These are phyloP conservation scores for Limnephilus auricula DNA, from an alignment of 2,888 invertebrate species.

Conservation along the genomic window DNA sequence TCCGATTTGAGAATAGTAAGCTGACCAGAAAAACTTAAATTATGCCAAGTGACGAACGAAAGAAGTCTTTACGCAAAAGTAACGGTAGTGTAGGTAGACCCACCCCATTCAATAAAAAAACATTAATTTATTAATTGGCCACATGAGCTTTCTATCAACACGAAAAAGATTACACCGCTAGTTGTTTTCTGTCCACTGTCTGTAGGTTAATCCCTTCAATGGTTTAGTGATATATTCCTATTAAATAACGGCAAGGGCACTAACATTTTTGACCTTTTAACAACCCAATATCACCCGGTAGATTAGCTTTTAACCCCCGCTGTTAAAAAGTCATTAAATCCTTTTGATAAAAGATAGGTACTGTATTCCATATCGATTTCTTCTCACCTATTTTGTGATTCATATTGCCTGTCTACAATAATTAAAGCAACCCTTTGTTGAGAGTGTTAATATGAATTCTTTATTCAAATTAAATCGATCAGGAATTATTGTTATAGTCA, in stretches of 20 bases:
- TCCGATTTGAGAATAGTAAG: too few relatives aligned
- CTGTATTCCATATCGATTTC: background rate
- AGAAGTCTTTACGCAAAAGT: too few relatives aligned
- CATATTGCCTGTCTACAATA: background rate
- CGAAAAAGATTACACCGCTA: background rate
- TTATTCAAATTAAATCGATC: background rate
- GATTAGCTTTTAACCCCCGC: conserved; percentile 4
- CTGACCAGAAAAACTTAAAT: too few relatives aligned
- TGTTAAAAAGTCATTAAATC: conserved; percentile 36
- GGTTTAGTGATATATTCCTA: background rate
- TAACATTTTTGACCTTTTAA: conserved; percentile 2
- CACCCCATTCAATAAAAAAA: too few relatives aligned
- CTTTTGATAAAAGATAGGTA: too few relatives aligned
- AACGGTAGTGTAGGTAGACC: too few relatives aligned
- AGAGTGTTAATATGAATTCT: background rate
- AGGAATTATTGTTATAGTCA: background rate
- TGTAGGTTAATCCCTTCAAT: background rate
- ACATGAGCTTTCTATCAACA: too few relatives aligned
- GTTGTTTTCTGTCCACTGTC: too few relatives aligned
- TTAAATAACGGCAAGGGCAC: background rate
- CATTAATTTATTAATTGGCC: too few relatives aligned
- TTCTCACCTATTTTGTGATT: background rate
- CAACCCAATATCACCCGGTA: conserved; percentile 20
- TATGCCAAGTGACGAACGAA: too few relatives aligned
- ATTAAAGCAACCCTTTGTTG: background rate